phyloP scores from a whole-genome alignment of 2,888 invertebrate genomes.

The Dryobotodes eremita region DNA sequence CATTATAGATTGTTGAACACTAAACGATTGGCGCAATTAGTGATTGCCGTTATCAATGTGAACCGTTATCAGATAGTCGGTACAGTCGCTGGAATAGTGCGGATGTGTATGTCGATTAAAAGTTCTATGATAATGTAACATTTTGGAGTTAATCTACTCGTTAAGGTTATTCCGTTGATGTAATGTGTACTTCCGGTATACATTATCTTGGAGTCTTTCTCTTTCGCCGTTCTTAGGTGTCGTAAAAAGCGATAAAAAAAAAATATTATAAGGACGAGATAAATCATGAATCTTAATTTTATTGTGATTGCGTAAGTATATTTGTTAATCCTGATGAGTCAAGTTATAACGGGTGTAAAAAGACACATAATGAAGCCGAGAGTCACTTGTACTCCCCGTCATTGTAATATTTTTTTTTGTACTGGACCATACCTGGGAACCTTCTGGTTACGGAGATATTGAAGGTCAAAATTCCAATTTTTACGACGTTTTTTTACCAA shows the following conservation, averaged over 20 bases:
- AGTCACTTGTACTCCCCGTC: too few relatives aligned
- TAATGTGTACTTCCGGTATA: not conserved
- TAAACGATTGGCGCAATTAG: constrained; percentile 60
- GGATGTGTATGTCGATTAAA: constrained; percentile 41
- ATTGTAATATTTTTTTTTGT: too few relatives aligned
- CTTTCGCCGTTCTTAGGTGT: too few relatives aligned
- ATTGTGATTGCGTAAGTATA: constrained; percentile 7
- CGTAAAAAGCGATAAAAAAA: not conserved
- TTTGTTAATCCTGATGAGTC: constrained; percentile 27
- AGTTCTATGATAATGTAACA: constrained; percentile 22
- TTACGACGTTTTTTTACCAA: too few relatives aligned
- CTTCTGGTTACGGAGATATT: too few relatives aligned
- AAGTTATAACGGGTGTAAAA: not conserved
- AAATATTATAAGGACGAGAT: constrained; percentile 4
- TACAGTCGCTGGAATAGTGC: constrained; percentile 41
- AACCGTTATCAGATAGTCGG: constrained; percentile 61
- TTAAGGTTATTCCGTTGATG: constrained; percentile 13
- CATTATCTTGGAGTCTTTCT: not conserved
- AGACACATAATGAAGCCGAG: too few relatives aligned
- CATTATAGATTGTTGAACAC: constrained; percentile 51
- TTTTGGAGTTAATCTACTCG: constrained; percentile 26
- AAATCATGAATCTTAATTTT: constrained; percentile 4
- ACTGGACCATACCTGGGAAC: too few relatives aligned
- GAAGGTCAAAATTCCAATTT: too few relatives aligned
- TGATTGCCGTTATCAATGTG: constrained; percentile 61